These are phyloP conservation scores for Petromus typicus DNA, from an alignment of 2,113 vertebrate species.

Conservation along the genomic window DNA sequence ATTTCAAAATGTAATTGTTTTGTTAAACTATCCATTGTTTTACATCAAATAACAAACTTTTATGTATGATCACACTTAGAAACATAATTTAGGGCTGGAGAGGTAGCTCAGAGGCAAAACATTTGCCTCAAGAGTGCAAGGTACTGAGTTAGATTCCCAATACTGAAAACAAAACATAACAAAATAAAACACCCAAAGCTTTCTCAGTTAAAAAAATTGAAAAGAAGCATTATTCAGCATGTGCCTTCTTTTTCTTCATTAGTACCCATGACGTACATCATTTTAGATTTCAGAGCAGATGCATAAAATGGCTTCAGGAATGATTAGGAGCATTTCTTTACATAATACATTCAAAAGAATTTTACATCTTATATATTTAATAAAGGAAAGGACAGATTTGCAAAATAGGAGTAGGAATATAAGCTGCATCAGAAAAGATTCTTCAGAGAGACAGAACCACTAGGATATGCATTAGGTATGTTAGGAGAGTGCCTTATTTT, in stretches of 20 bases:
- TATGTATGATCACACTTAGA: constrained; percentile 52
- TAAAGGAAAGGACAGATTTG: not conserved
- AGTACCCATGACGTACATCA: not conserved
- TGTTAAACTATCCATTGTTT: constrained; percentile 45
- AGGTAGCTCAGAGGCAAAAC: no score
- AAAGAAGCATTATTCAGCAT: constrained; percentile 55
- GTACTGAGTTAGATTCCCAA: no score
- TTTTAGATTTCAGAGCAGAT: not conserved
- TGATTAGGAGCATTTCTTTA: constrained; percentile 26
- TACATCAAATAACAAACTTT: constrained; percentile 14
- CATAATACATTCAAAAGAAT: not conserved
- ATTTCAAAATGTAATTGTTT: constrained; percentile 51
- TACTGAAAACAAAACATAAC: no score
- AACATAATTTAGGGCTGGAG: constrained; percentile 42
- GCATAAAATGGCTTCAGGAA: not conserved
- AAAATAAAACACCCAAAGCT: no score
- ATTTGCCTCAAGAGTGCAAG: no score
- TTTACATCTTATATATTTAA: not conserved
- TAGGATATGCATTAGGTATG: not conserved
- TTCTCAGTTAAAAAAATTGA: no score
- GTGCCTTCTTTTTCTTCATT: not conserved
- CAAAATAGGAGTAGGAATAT: not conserved
- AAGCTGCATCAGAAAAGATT: not conserved
- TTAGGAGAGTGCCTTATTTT: not conserved
- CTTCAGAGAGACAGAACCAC: not conserved